These are phyloP conservation scores for Aricia agestis DNA, from an alignment of 1,140 invertebrate species.

Conservation along the genomic window DNA sequence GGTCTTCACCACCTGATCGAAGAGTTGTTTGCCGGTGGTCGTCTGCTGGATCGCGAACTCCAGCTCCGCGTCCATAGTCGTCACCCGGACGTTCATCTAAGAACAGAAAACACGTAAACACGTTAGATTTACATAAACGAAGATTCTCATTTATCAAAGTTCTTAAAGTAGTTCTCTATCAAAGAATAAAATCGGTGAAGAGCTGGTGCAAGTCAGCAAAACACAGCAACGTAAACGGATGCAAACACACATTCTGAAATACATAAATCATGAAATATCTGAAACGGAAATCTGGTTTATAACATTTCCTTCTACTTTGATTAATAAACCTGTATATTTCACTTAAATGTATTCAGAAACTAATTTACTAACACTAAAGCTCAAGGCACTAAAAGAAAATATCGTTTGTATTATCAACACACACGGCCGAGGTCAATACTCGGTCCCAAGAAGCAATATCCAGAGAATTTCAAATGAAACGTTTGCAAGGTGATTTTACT, in stretches of 20 bases:
- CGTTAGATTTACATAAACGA: neutral
- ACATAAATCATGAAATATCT: neutral
- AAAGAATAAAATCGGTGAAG: neutral
- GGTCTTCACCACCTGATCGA: conserved; percentile 99
- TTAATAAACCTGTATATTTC: no score
- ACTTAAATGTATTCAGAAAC: no score
- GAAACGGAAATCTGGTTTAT: neutral
- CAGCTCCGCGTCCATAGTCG: conserved; percentile 99
- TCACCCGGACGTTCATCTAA: conserved; percentile 98
- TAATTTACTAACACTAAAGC: no score
- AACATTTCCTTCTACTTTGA: no score
- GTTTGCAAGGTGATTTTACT: neutral
- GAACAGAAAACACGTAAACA: conserved; percentile 37
- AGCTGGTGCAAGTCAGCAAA: neutral
- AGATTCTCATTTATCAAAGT: no score
- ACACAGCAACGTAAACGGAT: neutral
- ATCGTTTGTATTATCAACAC: neutral
- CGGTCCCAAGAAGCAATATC: neutral
- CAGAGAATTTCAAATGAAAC: conserved; percentile 5
- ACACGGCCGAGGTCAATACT: neutral
- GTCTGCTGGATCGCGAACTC: conserved; percentile 99
- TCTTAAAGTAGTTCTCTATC: neutral
- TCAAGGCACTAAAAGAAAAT: neutral
- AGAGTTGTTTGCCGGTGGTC: conserved; percentile 99
- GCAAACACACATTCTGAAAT: neutral